phyloP scores from a whole-genome alignment of 2,888 invertebrate genomes.

The Cordilura impudica region DNA sequence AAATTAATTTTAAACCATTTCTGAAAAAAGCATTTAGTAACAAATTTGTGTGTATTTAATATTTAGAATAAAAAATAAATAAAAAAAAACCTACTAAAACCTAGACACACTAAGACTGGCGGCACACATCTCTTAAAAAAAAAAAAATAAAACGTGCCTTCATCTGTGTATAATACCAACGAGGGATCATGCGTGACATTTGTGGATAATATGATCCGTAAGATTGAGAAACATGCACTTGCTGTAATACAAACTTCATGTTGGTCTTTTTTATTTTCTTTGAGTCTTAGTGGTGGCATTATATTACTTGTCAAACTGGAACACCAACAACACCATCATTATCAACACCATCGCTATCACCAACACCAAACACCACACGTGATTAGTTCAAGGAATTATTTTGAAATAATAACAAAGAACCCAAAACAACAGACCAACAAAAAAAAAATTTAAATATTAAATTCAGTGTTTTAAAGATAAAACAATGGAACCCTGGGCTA shows the following conservation, averaged over 20 bases:
- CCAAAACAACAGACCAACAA: neutral
- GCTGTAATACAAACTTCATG: constrained; percentile 48
- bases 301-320: constrained; percentile 46
- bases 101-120: constrained; percentile 9
- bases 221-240: constrained; percentile 49
- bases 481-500: constrained; percentile 8
- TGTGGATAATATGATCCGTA: constrained; percentile 36
- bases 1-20: neutral
- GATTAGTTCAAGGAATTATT: constrained; percentile 51
- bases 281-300: constrained; percentile 57
- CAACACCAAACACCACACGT: constrained; percentile 44
- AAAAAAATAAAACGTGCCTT: neutral
- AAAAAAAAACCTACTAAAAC: neutral
- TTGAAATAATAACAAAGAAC: constrained; percentile 25
- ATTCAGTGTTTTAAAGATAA: constrained; percentile 3
- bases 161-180: too few relatives aligned
- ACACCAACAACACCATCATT: constrained; percentile 25
- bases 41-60: constrained; percentile 3
- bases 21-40: constrained; percentile 1
- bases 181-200: constrained; percentile 59
- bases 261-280: constrained; percentile 24
- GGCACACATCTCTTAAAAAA: neutral
- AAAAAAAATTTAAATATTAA: constrained; percentile 26
- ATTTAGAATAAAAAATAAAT: neutral
- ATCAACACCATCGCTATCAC: neutral